Base-by-base conservation (phyloP, 2,888 invertebrate genomes). In the Cylloceria caligata region DNA sequence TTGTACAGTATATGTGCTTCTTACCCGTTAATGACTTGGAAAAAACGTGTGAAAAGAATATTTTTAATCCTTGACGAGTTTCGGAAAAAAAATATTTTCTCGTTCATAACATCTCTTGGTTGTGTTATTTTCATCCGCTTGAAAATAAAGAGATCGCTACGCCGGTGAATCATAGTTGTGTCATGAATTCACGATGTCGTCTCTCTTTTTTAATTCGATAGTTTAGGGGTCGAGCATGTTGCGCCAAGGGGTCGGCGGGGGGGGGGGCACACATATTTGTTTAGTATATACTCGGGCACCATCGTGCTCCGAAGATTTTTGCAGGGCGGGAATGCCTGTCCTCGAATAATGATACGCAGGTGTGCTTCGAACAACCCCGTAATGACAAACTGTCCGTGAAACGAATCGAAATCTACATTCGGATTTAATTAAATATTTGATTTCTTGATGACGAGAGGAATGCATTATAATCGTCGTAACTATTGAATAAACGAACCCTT, bases 271-370 rank as follows among this genome's bases (percentile, higher is more conserved):
- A 65, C 86, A 85, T 90, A 90, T 91, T 91, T 90, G 89, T 89
- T 91, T 89, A 34, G 60, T 88, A 86, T 85, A 85, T 87, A 85
- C 84, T 81, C 81, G 65, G 34, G 45, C 69, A 74, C 73, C 71
- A 57, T 39, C 60, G 75, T 76, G 67, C 60, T 65, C 72, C 82
- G 75, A n/a, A 81, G 79, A 83, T 86, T 86, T 86, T 80, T 68
- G 80, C 72, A 71, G 62, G 74, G 76, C 45, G 45, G 77, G 64
- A 47, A 39, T 55, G 42, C 62, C 45, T 36, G 49, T 69, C 21
- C 68, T 71, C 76, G 69, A 52, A 49, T 49, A 88, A 88, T 88
- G 86, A 85, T 85, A 87, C 87, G 91, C 91, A 91, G 91, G 91
- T 91, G 91, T 88, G 88, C 86, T 74, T 81, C 67, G 68, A 52